Evolutionary conservation across 2,888 invertebrate genomes (phyloP).

Genomic region (Acholoe squamosa): DNA sequence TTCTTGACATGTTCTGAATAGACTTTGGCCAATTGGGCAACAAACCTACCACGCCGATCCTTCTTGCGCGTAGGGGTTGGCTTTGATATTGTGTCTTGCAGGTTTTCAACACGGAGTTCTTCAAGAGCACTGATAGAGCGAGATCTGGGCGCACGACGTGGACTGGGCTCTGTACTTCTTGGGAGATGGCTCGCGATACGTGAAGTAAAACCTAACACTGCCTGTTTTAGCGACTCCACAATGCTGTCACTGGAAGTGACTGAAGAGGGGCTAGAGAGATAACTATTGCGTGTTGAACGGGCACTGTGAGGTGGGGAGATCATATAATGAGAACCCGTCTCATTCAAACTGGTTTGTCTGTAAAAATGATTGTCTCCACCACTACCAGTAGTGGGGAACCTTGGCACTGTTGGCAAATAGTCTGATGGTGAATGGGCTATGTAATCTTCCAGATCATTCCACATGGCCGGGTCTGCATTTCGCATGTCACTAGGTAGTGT

Average conservation of each 20-base stretch:
- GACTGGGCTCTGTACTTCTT: constrained; percentile 49
- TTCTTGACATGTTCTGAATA: constrained; percentile 64
- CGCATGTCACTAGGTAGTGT: constrained; percentile 11
- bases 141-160: constrained; percentile 53
- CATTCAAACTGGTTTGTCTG: constrained; percentile 31
- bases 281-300: constrained; percentile 3
- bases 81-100: background rate
- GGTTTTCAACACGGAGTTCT: constrained; percentile 53
- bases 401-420: background rate
- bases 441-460: constrained; percentile 60
- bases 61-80: background rate
- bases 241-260: constrained; percentile 67
- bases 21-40: constrained; percentile 62
- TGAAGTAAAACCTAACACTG: constrained; percentile 74
- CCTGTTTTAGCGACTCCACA: constrained; percentile 76
- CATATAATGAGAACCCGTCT: background rate
- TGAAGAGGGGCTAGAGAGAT: constrained; percentile 49
- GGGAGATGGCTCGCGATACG: constrained; percentile 71
- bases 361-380: background rate
- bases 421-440: background rate
- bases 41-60: constrained; percentile 62
- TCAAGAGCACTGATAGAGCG: constrained; percentile 63
- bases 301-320: background rate
- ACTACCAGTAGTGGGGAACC: background rate
- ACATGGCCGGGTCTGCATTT: constrained; percentile 4